Percentiles rank a stretch among this genome's conserved stretches.
Evolutionary conservation across 2,113 vertebrate genomes (phyloP).

Genomic region (Motacilla alba): DNA sequence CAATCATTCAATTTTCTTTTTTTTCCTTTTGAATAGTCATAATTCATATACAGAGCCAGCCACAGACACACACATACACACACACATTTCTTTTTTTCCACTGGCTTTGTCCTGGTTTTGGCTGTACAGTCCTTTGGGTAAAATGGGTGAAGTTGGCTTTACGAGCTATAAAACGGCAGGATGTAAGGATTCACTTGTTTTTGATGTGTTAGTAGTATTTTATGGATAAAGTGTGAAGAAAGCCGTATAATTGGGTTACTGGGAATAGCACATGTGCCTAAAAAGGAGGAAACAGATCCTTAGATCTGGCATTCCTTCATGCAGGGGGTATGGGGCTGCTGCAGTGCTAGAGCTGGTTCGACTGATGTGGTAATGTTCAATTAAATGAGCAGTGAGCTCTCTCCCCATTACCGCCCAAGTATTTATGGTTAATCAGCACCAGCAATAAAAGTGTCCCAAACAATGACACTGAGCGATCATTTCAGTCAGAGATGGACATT

Average conservation of each 20-base stretch:
- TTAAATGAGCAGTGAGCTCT: neutral
- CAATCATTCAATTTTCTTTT: constrained; percentile 1
- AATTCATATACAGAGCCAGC: constrained; percentile 54
- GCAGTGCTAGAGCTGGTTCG: fast-evolving
- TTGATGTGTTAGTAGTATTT: constrained; percentile 49
- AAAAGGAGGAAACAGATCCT: neutral
- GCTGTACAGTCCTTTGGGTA: neutral
- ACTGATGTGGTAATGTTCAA: neutral
- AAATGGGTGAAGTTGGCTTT: constrained; percentile 35
- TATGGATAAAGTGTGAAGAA: constrained; percentile 46
- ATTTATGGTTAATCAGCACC: neutral
- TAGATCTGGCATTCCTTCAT: neutral
- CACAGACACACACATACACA: neutral
- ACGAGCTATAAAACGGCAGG: constrained; percentile 4
- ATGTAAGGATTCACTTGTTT: constrained; percentile 46
- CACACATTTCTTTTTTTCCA: neutral
- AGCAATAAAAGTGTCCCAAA: neutral
- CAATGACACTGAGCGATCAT: neutral
- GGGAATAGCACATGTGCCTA: neutral
- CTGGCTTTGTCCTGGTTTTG: constrained; percentile 2
- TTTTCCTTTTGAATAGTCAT: constrained; percentile 37
- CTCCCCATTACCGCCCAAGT: neutral
- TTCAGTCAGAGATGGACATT: neutral
- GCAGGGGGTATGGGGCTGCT: neutral
- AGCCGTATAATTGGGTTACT: constrained; percentile 11